These are phyloP conservation scores for Eucera pruinosa DNA, from an alignment of 2,888 invertebrate species.

Conservation along the genomic window DNA sequence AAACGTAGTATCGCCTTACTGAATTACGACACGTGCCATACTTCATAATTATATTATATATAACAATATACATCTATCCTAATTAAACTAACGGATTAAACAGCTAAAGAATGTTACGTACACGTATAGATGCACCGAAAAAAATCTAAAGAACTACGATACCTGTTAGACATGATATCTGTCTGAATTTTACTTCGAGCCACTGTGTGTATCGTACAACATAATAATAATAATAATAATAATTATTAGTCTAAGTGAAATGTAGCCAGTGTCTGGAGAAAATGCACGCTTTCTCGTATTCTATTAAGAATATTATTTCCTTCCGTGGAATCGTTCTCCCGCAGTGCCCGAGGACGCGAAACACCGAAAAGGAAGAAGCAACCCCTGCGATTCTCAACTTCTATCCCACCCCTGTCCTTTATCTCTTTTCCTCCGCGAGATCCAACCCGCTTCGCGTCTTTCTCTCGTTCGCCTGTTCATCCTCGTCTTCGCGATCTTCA, in stretches of 20 bases:
- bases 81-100: no score
- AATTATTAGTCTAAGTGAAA: slow-evolving; percentile 47
- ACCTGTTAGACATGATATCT: no score
- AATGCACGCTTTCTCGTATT: slow-evolving; percentile 48
- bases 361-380: slow-evolving; percentile 61
- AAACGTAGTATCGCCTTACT: no score
- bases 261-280: slow-evolving; percentile 11
- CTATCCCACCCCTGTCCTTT: slow-evolving; percentile 16
- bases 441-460: neutral
- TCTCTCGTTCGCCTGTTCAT: neutral
- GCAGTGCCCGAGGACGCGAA: slow-evolving; percentile 58
- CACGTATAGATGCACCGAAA: no score
- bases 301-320: slow-evolving; percentile 66
- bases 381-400: slow-evolving; percentile 49
- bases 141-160: no score
- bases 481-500: slow-evolving; percentile 22
- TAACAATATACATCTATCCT: no score
- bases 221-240: no score
- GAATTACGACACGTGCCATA: no score
- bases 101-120: no score
- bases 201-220: no score
- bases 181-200: no score
- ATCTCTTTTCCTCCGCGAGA: slow-evolving; percentile 1
- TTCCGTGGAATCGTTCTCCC: slow-evolving; percentile 55
- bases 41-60: no score